Evolutionary conservation across 2,888 invertebrate species (phyloP), one percentile per base, ranked within the genome.

Genomic region (Myathropa florea): DNA sequence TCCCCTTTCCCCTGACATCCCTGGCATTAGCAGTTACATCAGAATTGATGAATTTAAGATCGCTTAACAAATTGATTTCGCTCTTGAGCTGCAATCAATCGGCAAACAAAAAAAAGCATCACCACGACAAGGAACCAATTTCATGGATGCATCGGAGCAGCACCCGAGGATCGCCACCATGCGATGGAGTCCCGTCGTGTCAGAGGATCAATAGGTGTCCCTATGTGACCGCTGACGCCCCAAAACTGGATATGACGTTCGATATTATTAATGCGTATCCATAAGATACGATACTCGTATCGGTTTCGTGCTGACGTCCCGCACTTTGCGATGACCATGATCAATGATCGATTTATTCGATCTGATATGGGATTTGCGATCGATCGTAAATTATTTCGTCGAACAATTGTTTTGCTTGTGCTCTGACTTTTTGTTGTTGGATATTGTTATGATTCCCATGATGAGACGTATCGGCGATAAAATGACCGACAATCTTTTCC

Each of bases 331-430:
- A 64, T 79, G 83, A 46, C 70, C 86, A 86, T 86, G 86, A 86
- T 86, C 83, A 86, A 86, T 86, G 86, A 86, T 82, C 83, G 79
- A 83, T 86, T 86, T 83, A 86, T 86, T 83, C 75, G 86, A 86
- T 86, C 86, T 83, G 86, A 86, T 86, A 83, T 75, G 83, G 78
- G 83, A 86, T 83, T 86, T 83, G 86, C 86, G 83, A 86, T 86
- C 86, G 83, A 60, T 86, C 86, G 86, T 86, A 86, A 86, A 86
- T 83, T 86, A 86, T 86, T 86, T 75, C 83, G 64, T 83, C 64
- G 70, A 86, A 83, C 86, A 86, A 86, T 86, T 86, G 86, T 78
- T 86, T 83, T 83, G 78, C 68, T 78, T 55, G 36, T 61, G 33
- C 33, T 68, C 26, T 55, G 53, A 6, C n/a, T 21, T 64, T 4